Base-by-base conservation (phyloP, 2,797 vertebrate genomes). In the Danio kyathit region DNA sequence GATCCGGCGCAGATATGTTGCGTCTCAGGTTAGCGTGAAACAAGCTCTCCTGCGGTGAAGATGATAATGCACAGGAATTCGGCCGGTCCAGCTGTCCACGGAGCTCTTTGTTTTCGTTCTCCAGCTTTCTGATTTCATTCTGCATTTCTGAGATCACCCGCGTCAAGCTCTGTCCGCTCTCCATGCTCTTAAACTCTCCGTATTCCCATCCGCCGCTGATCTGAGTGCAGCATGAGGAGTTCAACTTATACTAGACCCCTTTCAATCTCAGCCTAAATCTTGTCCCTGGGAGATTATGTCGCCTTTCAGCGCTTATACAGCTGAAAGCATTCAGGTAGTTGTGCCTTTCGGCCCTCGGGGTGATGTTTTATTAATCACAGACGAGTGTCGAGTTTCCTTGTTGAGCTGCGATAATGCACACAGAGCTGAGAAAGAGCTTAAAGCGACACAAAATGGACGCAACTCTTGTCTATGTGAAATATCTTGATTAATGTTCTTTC, bases 91-190 rank as follows among this genome's bases (percentile, higher is more conserved):
- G 78, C 76, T 93, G 93, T 66, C 91, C 92, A 0, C 89, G 88
- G 74, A 98, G 93, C 7, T 90, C 92, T 14, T 83, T 90, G 88
- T 99, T 98, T 81, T 99, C 97, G 9, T 86, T 91, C 88, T 98
- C 94, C 86, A 97, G 88, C 82, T 93, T 94, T 86, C 93, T 90
- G 88, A 99, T 97, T 13, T 97, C 96, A 2, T 92, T 93, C 3
- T 74, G 92, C 96, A 99, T 95, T 89, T 97, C 95, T 86, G 89
- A 91, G 90, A 98, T 94, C 78, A 97, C 85, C 79, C 90, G 91
- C 19, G 95, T 87, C 21, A 98, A 92, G 77, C 93, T 92, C 2
- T 74, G 38, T 44, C 90, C 94, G 19, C 91, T 92, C 82, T 97
- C 97, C 97, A 97, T 97, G 72, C 77, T 89, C 88, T 72, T 52